Conservation (phyloP, 2,888 invertebrate species). For the Andrena fulva region DNA sequence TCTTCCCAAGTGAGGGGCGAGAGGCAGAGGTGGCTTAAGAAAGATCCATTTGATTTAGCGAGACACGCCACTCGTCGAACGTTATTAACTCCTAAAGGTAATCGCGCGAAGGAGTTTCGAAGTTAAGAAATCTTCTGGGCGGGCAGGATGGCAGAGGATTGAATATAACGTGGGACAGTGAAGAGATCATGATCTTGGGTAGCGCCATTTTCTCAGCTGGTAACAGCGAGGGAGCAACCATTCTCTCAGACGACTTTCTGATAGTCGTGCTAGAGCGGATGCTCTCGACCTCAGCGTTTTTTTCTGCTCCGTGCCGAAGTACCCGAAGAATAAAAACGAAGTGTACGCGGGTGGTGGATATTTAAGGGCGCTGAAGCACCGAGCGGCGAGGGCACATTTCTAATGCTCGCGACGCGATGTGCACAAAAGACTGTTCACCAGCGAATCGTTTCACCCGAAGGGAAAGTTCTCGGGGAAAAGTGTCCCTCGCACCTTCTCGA, state of each 20-base stretch:
- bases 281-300: slow-evolving; percentile 61
- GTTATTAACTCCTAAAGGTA: too few relatives aligned
- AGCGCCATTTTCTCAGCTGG: slow-evolving; percentile 5
- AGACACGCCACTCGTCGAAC: too few relatives aligned
- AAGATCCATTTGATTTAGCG: too few relatives aligned
- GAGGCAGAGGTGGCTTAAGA: too few relatives aligned
- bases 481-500: background rate
- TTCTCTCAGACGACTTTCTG: slow-evolving; percentile 50
- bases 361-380: slow-evolving; percentile 59
- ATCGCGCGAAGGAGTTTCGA: too few relatives aligned
- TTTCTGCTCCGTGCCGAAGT: slow-evolving; percentile 59
- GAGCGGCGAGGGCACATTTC: slow-evolving; percentile 50
- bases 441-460: slow-evolving; percentile 28
- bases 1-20: too few relatives aligned
- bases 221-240: slow-evolving; percentile 32
- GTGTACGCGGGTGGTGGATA: slow-evolving; percentile 51
- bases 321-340: slow-evolving; percentile 63
- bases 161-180: background rate
- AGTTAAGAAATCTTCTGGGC: too few relatives aligned
- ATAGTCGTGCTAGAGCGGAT: slow-evolving; percentile 57
- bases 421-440: slow-evolving; percentile 25
- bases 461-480: slow-evolving; percentile 24
- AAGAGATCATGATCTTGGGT: slow-evolving; percentile 3
- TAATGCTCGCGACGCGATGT: slow-evolving; percentile 42
- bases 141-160: background rate